Evolutionary conservation across 2,797 vertebrate species (phyloP), one percentile per base, ranked within the genome.

Genomic region (Premnoplex brunnescens): DNA sequence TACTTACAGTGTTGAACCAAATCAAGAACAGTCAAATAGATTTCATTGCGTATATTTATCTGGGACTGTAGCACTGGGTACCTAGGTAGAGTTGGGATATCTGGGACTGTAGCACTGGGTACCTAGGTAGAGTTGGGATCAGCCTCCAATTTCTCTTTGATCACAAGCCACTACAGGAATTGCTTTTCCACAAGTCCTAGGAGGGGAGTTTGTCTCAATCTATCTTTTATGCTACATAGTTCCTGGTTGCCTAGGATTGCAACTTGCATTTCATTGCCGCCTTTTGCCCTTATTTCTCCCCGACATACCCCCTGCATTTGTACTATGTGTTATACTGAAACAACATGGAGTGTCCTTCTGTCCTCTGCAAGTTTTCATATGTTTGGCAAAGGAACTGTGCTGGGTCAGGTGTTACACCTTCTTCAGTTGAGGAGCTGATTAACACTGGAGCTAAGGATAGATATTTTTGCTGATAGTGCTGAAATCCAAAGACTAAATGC

Each of bases 301-400:
- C 10, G 2, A 6, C 7, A 4, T 7, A 5, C 16, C 7, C 21
- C 4, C 28, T 59, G 39, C 15, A 1, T 3, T 3, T 34, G 12
- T 28, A 11, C 17, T 60, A 3, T 18, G 7, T 44, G 26, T 37
- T 51, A 26, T 56, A 80, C 54, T 64, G 30, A 28, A 63, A 10
- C 76, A 88, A 2, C 11, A 3, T 0, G 2, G 18, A 15, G 3
- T 23, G 19, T 73, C 51, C 88, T 89, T 52, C 56, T 81, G n/a
- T 75, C 73, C 24, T 68, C 62, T 58, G 22, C 36, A 9, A 0
- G 37, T 64, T 79, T 43, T 51, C 41, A 22, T 3, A 3, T 1
- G 0, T 60, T 85, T 54, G 64, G 69, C 28, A 41, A 34, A 79
- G 62, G 46, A 73, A 12, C n/a, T 54, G 21, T 60, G n/a, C 43